Conservation (phyloP, 1,140 invertebrate species). For the Phthorimaea operculella region DNA sequence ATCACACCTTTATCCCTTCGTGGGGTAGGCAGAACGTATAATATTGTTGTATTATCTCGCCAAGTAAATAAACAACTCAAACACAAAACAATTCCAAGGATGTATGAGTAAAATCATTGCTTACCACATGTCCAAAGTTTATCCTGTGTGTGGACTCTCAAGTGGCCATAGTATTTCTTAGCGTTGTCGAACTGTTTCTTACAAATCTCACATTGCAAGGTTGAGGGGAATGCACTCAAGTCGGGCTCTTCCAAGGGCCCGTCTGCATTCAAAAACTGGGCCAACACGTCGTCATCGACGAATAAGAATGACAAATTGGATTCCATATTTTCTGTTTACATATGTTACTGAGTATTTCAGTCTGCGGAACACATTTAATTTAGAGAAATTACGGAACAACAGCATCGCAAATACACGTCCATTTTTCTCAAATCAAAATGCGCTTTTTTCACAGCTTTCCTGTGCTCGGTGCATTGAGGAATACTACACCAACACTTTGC, state of each 20-base stretch:
- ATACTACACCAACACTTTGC: too few relatives aligned
- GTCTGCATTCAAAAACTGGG: conserved; percentile 47
- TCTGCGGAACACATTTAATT: too few relatives aligned
- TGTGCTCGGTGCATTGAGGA: too few relatives aligned
- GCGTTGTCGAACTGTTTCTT: conserved; percentile 57
- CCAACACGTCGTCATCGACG: conserved; percentile 41
- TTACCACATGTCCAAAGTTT: conserved; percentile 59
- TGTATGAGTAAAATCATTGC: conserved; percentile 5
- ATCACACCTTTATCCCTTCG: too few relatives aligned
- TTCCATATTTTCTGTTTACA: conserved; percentile 29
- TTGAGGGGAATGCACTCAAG: conserved; percentile 47
- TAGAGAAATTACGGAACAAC: too few relatives aligned
- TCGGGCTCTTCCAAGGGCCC: conserved; percentile 54
- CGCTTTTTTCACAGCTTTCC: too few relatives aligned
- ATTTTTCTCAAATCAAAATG: too few relatives aligned
- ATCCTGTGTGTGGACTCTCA: conserved; percentile 56
- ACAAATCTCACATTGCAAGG: conserved; percentile 57
- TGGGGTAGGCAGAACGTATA: too few relatives aligned
- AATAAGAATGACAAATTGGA: conserved; percentile 40
- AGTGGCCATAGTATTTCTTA: conserved; percentile 59
- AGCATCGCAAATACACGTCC: too few relatives aligned
- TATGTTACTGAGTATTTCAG: too few relatives aligned
- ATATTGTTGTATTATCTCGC: too few relatives aligned
- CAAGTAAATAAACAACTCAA: too few relatives aligned
- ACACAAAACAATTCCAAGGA: neutral